Percentiles rank a stretch among this genome's conserved stretches.
These are phyloP conservation scores for Tenrec ecaudatus DNA, from an alignment of 2,113 vertebrate genomes.

Conservation along the genomic window DNA sequence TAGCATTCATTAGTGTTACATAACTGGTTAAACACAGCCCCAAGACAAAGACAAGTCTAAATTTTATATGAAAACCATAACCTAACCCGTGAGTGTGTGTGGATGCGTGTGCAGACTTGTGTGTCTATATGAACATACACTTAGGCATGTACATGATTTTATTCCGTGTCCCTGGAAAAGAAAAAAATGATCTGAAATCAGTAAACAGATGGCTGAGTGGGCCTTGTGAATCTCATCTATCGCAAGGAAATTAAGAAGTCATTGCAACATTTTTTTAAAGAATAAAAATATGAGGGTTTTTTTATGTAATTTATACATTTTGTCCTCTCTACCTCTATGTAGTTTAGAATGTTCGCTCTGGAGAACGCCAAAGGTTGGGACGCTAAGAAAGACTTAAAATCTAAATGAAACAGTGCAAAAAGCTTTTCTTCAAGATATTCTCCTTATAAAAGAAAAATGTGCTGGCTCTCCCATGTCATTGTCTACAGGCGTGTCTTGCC, in stretches of 20 bases:
- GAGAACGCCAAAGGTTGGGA: constrained; percentile 4
- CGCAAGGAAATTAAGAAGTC: constrained; percentile 66
- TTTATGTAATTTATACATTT: constrained; percentile 46
- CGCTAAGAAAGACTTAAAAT: constrained; percentile 32
- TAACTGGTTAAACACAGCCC: background rate
- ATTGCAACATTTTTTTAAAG: constrained; percentile 56
- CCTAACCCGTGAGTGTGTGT: background rate
- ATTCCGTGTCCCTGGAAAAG: constrained; percentile 57
- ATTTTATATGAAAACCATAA: constrained; percentile 3
- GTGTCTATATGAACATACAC: background rate
- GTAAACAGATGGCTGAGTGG: constrained; percentile 71
- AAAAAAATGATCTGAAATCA: constrained; percentile 64
- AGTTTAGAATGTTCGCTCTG: constrained; percentile 50
- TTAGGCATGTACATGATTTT: constrained; percentile 7
- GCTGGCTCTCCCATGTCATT: background rate
- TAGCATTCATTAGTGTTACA: background rate
- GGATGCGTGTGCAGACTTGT: background rate
- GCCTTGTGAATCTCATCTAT: constrained; percentile 49
- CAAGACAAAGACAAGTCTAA: background rate
- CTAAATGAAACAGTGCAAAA: background rate
- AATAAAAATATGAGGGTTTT: constrained; percentile 45
- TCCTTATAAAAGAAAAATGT: background rate
- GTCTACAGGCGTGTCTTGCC: background rate
- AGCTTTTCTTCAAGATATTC: background rate
- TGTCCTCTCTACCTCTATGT: constrained; percentile 49